Base-by-base conservation (phyloP, 2,888 invertebrate genomes). In the Xiphydria camelus region DNA sequence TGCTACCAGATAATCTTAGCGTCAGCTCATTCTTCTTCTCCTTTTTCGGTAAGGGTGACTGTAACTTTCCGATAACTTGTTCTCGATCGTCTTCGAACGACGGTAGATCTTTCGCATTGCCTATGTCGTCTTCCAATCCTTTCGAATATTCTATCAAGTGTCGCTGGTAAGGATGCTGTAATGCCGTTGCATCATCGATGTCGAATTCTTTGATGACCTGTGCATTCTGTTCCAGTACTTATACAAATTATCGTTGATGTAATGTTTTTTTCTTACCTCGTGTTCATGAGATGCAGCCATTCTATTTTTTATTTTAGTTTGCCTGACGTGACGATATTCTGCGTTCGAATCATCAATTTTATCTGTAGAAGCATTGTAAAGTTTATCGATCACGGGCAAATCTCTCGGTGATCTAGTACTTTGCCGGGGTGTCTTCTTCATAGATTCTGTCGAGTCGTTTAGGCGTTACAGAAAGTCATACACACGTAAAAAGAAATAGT, bases 111-210 rank as follows among this genome's bases (percentile, higher is more conserved):
- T 35, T 31, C 22, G 47, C 15, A 42, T 45, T 41, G 39, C 41
- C 29, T 45, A 49, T 29, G 41, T 58, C 47, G 10, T 50, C 33
- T 18, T 49, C 35, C 17, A 62, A 34, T 26, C 47, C 34, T 40
- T 47, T 40, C 15, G 62, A 55, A 39, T 55, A 55, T 37, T 55
- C 45, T 4, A 39, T 37, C 41, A 55, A 33, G 29, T 51, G 35
- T 7, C 45, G 25, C 29, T 57, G 41, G 45, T 51, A 51, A 15
- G 55, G 29, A 32, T 53, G 44, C 9, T 51, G 51, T 12, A 9
- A 41, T 41, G 12, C 26, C 9, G 20, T 44, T 32, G 21, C 20
- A 26, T 38, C 32, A 12, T 38, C 43, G 26, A 31, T 31, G 31
- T 38, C 43, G 6, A 37, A 18, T 32, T 44, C 43, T 22, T 20